A percentile compares a stretch with the other conserved stretches of the same genome.
Conservation (phyloP, 1,140 invertebrate genomes). For the Lasioglossum albipes region DNA sequence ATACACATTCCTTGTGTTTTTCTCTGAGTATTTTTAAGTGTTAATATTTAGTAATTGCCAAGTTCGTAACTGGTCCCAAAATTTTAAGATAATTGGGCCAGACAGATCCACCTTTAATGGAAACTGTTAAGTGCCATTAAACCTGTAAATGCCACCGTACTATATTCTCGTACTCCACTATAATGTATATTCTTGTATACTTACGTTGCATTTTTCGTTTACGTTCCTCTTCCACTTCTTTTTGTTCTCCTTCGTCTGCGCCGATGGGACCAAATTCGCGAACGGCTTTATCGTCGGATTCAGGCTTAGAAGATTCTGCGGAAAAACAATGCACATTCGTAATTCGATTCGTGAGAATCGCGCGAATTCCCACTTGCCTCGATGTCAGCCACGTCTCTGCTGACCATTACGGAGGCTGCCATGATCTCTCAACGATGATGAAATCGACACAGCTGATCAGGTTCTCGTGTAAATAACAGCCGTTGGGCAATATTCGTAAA, state of each 20-base stretch:
- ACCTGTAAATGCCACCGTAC: too few species aligned
- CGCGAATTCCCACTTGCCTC: constrained; percentile 80
- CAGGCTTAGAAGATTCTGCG: constrained; percentile 90
- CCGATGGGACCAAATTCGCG: constrained; percentile 89
- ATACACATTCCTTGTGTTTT: too few species aligned
- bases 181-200: too few species aligned
- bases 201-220: constrained; percentile 91
- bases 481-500: not conserved
- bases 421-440: constrained; percentile 28
- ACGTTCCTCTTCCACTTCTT: constrained; percentile 97
- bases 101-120: too few species aligned
- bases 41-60: too few species aligned
- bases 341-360: too few species aligned
- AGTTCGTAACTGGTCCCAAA: too few species aligned
- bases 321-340: constrained; percentile 19
- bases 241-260: constrained; percentile 92
- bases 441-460: not conserved
- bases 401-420: constrained; percentile 74
- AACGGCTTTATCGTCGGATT: constrained; percentile 91
- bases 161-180: too few species aligned
- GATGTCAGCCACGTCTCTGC: constrained; percentile 85
- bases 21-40: too few species aligned
- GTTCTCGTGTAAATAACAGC: too few species aligned
- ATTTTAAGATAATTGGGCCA: too few species aligned
- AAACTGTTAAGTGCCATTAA: too few species aligned